Evolutionary conservation across 2,113 vertebrate genomes (phyloP).

Genomic region (Thunnus maccoyii): DNA sequence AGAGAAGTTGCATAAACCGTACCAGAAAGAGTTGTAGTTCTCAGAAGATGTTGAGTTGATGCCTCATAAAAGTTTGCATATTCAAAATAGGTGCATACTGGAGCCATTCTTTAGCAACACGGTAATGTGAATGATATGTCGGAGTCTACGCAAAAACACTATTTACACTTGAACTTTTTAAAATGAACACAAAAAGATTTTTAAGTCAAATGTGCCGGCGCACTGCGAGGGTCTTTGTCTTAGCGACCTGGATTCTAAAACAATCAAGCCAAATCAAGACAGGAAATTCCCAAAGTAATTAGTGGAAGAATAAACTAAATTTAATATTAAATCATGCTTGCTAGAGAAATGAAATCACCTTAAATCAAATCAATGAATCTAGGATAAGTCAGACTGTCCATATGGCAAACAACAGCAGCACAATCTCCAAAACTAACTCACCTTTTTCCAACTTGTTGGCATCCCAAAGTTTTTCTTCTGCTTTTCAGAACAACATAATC

Average conservation of each 20-base stretch:
- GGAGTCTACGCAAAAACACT: background rate
- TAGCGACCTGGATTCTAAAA: background rate
- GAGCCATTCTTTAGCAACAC: background rate
- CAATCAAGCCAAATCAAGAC: background rate
- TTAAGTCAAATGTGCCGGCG: background rate
- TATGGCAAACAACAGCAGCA: background rate
- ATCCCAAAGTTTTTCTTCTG: conserved; percentile 72
- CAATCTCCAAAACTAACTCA: conserved; percentile 59
- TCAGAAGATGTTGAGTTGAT: background rate
- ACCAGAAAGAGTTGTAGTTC: background rate
- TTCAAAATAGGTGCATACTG: conserved; percentile 21
- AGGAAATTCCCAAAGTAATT: background rate
- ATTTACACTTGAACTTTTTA: background rate
- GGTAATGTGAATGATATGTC: background rate
- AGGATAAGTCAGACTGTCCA: background rate
- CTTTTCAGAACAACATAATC: conserved; percentile 84
- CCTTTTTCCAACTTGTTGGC: conserved; percentile 78
- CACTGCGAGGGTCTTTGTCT: background rate
- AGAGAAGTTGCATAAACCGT: conserved; percentile 22
- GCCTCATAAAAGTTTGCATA: conserved; percentile 19
- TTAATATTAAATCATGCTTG: background rate
- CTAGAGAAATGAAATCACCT: background rate
- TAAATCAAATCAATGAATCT: background rate
- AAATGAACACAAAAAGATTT: background rate
- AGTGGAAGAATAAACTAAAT: background rate